Evolutionary conservation across 1,140 invertebrate species (phyloP).

Genomic region (Drosophila kikkawai): DNA sequence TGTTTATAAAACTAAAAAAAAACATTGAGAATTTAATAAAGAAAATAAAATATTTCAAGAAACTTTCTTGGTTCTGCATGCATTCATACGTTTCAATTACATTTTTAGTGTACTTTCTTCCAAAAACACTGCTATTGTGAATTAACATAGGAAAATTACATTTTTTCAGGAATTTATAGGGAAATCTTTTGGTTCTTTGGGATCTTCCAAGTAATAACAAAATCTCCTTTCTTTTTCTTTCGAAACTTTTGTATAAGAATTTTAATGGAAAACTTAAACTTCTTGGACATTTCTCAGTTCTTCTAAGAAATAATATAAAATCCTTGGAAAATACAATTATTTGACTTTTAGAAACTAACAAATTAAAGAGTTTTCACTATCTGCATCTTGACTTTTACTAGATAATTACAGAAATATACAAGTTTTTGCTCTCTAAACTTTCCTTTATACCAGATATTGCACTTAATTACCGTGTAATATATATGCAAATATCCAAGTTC

Average conservation of each 20-base stretch:
- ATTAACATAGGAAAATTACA: not conserved
- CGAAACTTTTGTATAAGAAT: too few species aligned
- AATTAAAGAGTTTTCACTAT: not conserved
- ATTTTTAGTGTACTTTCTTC: too few species aligned
- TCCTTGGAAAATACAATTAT: not conserved
- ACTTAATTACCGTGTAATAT: not conserved
- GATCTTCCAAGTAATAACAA: not conserved
- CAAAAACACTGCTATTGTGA: not conserved
- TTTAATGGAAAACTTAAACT: not conserved
- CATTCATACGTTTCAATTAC: too few species aligned
- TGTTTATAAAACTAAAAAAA: not conserved
- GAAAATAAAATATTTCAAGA: too few species aligned
- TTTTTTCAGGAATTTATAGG: not conserved
- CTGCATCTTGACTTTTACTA: not conserved
- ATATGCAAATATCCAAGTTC: conserved; percentile 12
- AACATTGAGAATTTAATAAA: too few species aligned
- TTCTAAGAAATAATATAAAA: not conserved
- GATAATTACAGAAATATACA: not conserved
- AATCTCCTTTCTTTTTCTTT: too few species aligned
- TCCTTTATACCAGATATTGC: not conserved
- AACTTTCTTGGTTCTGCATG: too few species aligned
- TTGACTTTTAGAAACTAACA: not conserved
- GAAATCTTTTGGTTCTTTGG: not conserved
- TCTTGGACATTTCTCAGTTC: not conserved
- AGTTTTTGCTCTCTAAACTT: not conserved